Base-by-base conservation (phyloP, 2,113 vertebrate species). In the Pachyramphus minor region DNA sequence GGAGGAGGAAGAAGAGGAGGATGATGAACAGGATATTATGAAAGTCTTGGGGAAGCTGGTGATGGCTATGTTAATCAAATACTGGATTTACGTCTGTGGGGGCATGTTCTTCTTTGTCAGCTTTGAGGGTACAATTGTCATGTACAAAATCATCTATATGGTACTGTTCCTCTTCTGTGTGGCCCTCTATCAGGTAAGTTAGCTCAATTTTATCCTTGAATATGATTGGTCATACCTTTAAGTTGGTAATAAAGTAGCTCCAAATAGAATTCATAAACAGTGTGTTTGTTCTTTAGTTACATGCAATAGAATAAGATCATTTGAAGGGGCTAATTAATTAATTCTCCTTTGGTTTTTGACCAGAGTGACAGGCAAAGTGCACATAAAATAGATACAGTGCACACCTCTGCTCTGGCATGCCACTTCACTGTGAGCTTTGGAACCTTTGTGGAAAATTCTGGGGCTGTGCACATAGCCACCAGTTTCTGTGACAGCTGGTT, bases 121-220 rank as follows among this genome's bases (percentile, higher is more conserved):
- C 98, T 99, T 99, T 56, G 99, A 99, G 97, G 99, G 99, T 66
- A 98, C 97, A 92, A 99, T 99, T 23, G 99, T 99, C 97, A 99
- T 99, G 98, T 99, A 99, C 98, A 99, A 99, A 98, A 99, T 99
- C 98, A 98, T 99, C 98, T 99, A 99, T 97, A 99, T 99, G 99
- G 99, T 99, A 98, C 98, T 99, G 84, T 99, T 99, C 95, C 99
- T 99, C 67, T 99, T 99, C 98, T 99, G 99, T 33, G 99, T 99
- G 94, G 99, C 98, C 20, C 97, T 99, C n/a, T 99, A 99, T 96
- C 99, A 99, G 99, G 99, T 99, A 95, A 49, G 87, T 47, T 90
- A 83, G 44, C 18, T n/a, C 37, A 23, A 64, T 23, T 31, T 55
- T 64, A 13, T 14, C 20, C 33, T 66, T 45, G 30, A 67, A 52